These are phyloP conservation scores for Hippopotamus amphibius DNA, from an alignment of 2,113 vertebrate species.

Conservation along the genomic window DNA sequence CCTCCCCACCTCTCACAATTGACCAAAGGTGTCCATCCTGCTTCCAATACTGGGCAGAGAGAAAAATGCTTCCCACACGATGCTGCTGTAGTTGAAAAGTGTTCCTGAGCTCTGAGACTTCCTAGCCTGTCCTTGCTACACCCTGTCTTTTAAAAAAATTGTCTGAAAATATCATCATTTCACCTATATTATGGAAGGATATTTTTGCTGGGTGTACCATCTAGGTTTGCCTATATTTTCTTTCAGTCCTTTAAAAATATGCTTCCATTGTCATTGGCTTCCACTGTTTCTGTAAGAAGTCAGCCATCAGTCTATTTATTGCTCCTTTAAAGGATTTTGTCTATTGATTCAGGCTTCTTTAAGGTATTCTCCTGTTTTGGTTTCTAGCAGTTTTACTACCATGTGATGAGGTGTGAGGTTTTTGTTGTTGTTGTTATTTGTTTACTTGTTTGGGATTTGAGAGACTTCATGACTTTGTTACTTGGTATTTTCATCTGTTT, in stretches of 20 bases:
- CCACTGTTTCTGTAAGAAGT: not conserved
- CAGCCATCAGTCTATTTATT: not conserved
- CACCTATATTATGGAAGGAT: not conserved
- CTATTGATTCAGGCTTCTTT: not conserved
- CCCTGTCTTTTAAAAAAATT: not conserved
- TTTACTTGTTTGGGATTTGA: not conserved
- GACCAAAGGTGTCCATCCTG: not conserved
- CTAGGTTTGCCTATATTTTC: not conserved
- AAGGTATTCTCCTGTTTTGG: not conserved
- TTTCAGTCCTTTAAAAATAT: not conserved
- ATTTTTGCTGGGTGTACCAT: not conserved
- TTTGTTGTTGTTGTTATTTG: not conserved
- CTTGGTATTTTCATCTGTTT: not conserved
- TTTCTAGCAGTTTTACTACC: conserved; percentile 25
- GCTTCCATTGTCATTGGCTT: not conserved
- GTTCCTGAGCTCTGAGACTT: not conserved
- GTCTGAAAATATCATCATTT: not conserved
- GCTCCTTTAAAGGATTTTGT: not conserved
- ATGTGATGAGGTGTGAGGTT: not conserved
- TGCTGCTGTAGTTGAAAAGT: not conserved
- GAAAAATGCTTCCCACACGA: not conserved
- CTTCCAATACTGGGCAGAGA: not conserved
- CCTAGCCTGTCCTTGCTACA: not conserved
- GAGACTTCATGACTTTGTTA: conserved; percentile 18
- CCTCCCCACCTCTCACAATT: not conserved